phyloP scores from a whole-genome alignment of 2,113 vertebrate genomes.

The Cheirogaleus medius region DNA sequence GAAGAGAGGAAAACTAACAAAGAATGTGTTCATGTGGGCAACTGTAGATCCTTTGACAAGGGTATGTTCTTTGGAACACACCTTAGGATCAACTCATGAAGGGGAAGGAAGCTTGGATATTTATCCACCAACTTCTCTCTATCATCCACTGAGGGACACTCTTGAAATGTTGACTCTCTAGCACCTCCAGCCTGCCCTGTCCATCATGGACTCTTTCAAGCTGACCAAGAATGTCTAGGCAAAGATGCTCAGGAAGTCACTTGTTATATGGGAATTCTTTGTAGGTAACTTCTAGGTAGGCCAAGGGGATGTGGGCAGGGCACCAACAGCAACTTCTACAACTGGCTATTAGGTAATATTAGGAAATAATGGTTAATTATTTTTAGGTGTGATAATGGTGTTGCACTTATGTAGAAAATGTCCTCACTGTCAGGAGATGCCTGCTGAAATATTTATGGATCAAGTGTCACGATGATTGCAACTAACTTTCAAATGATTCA shows the following conservation, averaged over 20 bases:
- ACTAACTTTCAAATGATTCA: conserved; percentile 37
- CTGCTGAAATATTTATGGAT: conserved; percentile 18
- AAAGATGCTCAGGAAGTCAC: background rate
- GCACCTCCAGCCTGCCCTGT: background rate
- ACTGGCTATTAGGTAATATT: background rate
- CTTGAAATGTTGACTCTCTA: background rate
- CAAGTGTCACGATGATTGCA: background rate
- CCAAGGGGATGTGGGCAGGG: background rate
- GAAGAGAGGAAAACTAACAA: background rate
- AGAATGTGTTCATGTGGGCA: background rate
- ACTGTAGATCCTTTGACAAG: background rate
- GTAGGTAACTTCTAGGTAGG: background rate
- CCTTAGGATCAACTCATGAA: background rate
- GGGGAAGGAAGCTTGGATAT: background rate
- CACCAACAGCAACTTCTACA: background rate
- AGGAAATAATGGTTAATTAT: conserved; percentile 49
- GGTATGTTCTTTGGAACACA: background rate
- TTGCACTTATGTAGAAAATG: background rate
- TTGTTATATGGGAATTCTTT: background rate
- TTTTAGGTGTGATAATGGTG: background rate
- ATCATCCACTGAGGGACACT: background rate
- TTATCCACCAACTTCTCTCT: background rate
- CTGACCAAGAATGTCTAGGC: background rate
- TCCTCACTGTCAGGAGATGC: background rate
- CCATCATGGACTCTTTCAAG: background rate